Evolutionary conservation across 2,888 invertebrate genomes (phyloP).

Genomic region (Blera fallax): DNA sequence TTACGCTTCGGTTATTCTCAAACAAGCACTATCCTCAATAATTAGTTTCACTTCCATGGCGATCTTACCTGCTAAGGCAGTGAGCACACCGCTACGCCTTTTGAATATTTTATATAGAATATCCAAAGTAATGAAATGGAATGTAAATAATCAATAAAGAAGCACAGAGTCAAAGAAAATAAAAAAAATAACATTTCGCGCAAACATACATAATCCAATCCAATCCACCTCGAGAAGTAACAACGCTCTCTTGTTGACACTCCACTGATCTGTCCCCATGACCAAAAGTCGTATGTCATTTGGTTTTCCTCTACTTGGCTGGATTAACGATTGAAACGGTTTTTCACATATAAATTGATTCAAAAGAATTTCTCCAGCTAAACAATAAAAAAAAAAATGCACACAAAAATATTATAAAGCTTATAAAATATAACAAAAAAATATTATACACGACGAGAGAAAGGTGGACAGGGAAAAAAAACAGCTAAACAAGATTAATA

Average conservation of each 20-base stretch:
- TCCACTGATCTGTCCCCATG: not conserved
- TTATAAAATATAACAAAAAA: not conserved
- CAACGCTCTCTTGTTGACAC: slow-evolving; percentile 1
- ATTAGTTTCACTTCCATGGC: not conserved
- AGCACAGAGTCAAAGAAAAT: not conserved
- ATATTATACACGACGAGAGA: not conserved
- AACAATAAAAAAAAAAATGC: not conserved
- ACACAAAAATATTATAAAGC: not conserved
- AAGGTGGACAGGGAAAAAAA: not conserved
- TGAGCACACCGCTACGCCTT: not conserved
- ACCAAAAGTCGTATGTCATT: not conserved
- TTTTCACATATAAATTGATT: not conserved
- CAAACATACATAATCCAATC: not conserved
- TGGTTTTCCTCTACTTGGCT: not conserved
- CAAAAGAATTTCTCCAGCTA: not conserved
- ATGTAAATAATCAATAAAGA: slow-evolving; percentile 24
- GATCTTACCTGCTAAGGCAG: not conserved
- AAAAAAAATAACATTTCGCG: too few relatives aligned
- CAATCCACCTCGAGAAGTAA: not conserved
- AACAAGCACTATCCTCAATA: not conserved
- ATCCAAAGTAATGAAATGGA: slow-evolving; percentile 5
- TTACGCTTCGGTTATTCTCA: not conserved
- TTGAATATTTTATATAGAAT: not conserved
- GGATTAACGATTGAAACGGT: not conserved
- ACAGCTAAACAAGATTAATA: slow-evolving; percentile 23